Evolutionary conservation across 2,797 vertebrate genomes (phyloP).

Genomic region (Poeciliopsis infans): DNA sequence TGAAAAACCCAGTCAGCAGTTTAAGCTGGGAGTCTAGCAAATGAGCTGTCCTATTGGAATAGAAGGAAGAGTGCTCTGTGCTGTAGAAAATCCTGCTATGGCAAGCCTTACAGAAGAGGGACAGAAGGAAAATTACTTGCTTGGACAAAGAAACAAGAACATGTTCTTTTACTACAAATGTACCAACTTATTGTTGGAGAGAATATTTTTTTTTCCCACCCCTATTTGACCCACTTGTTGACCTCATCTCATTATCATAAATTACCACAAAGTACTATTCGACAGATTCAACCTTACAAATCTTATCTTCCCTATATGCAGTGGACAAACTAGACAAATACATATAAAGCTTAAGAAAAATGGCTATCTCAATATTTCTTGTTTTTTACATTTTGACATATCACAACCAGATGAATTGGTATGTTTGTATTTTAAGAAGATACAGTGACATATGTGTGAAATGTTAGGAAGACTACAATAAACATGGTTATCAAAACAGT

Average conservation of each 20-base stretch:
- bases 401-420: neutral
- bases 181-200: constrained; percentile 81
- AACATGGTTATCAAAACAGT: too few species aligned
- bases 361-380: neutral
- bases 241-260: constrained; percentile 70
- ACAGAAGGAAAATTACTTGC: constrained; percentile 80
- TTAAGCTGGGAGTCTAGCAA: constrained; percentile 84
- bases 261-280: constrained; percentile 57
- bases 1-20: constrained; percentile 86
- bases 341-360: neutral
- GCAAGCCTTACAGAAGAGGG: constrained; percentile 78
- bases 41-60: constrained; percentile 90
- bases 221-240: constrained; percentile 13
- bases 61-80: constrained; percentile 81
- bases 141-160: constrained; percentile 84
- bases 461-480: too few species aligned
- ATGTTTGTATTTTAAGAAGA: too few species aligned
- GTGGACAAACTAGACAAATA: constrained; percentile 21
- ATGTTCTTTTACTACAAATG: constrained; percentile 82
- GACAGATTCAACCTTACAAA: constrained; percentile 43
- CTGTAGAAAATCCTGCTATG: constrained; percentile 83
- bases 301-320: constrained; percentile 32
- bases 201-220: constrained; percentile 61
- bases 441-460: too few species aligned
- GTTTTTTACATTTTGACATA: neutral